A percentile compares a stretch with the other conserved stretches of the same genome.
Evolutionary conservation across 2,113 vertebrate genomes (phyloP).

Genomic region (Arizona elegans): DNA sequence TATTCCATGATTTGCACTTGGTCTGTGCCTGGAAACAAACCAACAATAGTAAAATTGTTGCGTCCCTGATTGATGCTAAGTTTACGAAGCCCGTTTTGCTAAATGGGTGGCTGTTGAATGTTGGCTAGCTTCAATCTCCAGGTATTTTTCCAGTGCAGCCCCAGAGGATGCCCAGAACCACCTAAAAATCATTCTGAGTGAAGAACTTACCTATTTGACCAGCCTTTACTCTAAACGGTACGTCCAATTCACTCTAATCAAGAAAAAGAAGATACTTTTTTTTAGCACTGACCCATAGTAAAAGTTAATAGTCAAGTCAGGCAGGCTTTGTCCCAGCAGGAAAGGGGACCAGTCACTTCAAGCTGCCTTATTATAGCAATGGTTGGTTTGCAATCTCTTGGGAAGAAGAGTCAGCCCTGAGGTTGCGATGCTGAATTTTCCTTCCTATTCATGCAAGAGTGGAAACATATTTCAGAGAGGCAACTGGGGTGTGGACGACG

Average conservation of each 20-base stretch:
- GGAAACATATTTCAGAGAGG: background rate
- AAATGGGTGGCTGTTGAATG: background rate
- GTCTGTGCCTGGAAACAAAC: background rate
- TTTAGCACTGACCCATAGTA: background rate
- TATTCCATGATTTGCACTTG: background rate
- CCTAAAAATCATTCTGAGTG: background rate
- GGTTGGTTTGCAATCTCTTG: background rate
- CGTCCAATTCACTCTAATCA: slow-evolving; percentile 86
- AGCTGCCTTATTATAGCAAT: too few species aligned
- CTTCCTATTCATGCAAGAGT: background rate
- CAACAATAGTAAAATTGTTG: background rate
- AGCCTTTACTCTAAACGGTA: slow-evolving; percentile 92
- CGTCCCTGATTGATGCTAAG: background rate
- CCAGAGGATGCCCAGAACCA: background rate
- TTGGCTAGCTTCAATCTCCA: background rate
- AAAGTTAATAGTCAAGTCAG: background rate
- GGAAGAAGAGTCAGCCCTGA: background rate
- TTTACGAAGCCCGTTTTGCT: background rate
- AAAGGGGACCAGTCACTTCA: background rate
- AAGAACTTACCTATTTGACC: slow-evolving; percentile 90
- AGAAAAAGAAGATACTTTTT: background rate
- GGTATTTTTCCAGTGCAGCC: background rate
- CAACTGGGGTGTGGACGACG: background rate
- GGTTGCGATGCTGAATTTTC: background rate
- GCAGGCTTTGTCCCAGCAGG: background rate